Base-by-base conservation (phyloP, 2,888 invertebrate species). In the Keiferia lycopersicella region DNA sequence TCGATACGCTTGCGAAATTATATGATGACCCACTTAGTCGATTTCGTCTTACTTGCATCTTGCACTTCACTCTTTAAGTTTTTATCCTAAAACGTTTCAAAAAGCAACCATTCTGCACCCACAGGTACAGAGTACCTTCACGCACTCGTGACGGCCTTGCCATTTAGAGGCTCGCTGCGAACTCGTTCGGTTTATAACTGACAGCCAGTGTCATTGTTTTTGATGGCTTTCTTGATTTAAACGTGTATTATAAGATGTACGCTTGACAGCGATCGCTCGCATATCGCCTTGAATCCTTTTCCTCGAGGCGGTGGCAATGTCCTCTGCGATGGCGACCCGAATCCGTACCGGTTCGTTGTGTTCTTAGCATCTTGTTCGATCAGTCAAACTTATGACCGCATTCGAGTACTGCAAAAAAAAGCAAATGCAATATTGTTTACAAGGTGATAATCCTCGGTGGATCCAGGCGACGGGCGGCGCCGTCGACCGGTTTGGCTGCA, bases 1-100 rank as follows among this genome's bases (percentile, higher is more conserved):
- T 89, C 88, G 84, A 87, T 89, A 87, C 84, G 86, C 83, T 90
- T 91, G 88, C 88, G 88, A 91, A 90, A 91, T 90, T 85, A 83
- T 88, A 85, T 87, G 87, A 89, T 87, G 91, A 86, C 90, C 90
- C 83, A 90, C 87, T 90, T 88, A 81, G 82, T 73, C 79, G 86
- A 87, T 86, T 90, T 89, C 88, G 80, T 87, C 89, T 85, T 81
- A 78, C 79, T 80, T n/a, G 81, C 34, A 80, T 81, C 82, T 80
- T 79, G 80, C 79, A 80, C 78, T 81, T 76, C 75, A 73, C 73
- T 78, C 81, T 81, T 78, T 79, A 77, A 82, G 75, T 83, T 84
- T 86, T 87, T 82, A 84, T 76, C 83, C 81, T 76, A 80, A 79
- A 77, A 65, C 70, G 76, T 82, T 82, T 82, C 77, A 73, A 81